Percentiles rank a stretch among this genome's conserved stretches.
Conservation (phyloP, 2,888 invertebrate species). For the Anticlea derivata region DNA sequence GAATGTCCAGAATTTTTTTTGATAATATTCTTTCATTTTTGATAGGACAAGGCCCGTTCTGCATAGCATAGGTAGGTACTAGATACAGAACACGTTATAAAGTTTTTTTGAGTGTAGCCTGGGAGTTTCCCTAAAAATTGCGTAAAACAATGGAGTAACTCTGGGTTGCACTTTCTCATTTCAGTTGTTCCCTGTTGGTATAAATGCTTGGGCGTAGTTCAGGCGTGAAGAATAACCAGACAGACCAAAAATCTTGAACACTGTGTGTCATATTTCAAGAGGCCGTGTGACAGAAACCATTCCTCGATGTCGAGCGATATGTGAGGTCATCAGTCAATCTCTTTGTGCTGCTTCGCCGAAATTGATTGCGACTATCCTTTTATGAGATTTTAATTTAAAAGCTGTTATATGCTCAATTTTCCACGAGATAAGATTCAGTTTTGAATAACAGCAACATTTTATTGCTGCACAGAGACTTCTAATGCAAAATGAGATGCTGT, state of each 20-base stretch:
- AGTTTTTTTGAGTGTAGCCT: too few species aligned
- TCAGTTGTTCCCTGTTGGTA: too few species aligned
- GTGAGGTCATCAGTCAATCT: conserved; percentile 70
- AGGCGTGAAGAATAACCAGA: too few species aligned
- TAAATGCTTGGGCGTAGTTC: too few species aligned
- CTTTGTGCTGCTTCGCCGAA: conserved; percentile 50
- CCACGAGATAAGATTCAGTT: neutral
- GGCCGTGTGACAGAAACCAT: conserved; percentile 70
- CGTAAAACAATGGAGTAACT: too few species aligned
- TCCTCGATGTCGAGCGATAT: conserved; percentile 62
- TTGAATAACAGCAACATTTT: conserved; percentile 5
- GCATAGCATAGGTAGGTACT: too few species aligned
- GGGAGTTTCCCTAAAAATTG: too few species aligned
- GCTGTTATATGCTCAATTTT: neutral
- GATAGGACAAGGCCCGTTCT: too few species aligned
- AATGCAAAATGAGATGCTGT: conserved; percentile 16
- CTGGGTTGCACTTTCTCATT: too few species aligned
- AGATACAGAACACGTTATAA: too few species aligned
- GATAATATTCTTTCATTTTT: too few species aligned
- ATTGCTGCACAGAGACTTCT: conserved; percentile 9
- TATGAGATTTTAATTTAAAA: conserved; percentile 13
- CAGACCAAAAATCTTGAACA: conserved; percentile 6
- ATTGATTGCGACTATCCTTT: conserved; percentile 41
- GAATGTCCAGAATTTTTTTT: too few species aligned
- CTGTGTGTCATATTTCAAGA: conserved; percentile 61